A percentile compares a stretch with the other conserved stretches of the same genome.
Conservation (phyloP, 2,888 invertebrate genomes). For the Sclerodermus sp. region DNA sequence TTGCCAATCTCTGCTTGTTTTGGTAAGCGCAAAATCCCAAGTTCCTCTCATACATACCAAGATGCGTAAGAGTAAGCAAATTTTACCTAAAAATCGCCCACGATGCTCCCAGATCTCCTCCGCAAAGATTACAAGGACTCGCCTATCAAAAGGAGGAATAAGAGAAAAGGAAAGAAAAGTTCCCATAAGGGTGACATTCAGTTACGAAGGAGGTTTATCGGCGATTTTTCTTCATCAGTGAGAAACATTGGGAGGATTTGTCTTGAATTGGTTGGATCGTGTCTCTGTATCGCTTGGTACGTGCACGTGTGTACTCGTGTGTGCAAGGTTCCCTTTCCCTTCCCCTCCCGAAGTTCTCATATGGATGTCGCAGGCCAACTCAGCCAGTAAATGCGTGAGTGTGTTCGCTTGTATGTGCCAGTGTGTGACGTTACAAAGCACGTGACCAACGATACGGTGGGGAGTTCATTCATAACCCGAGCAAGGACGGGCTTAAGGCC, state of each 20-base stretch:
- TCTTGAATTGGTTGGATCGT: no score
- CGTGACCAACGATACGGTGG: slow-evolving; percentile 37
- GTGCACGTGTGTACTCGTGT: slow-evolving; percentile 11
- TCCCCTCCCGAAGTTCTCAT: no score
- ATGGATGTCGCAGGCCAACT: slow-evolving; percentile 1
- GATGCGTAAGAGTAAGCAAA: no score
- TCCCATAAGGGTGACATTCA: no score
- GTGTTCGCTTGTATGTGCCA: slow-evolving; percentile 24
- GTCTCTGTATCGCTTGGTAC: no score
- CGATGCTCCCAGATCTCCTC: neutral
- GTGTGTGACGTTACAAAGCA: slow-evolving; percentile 32
- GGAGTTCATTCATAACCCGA: slow-evolving; percentile 49
- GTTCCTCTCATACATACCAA: neutral
- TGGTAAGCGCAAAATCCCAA: neutral
- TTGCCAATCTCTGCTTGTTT: slow-evolving; percentile 11
- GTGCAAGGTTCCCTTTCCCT: slow-evolving; percentile 9
- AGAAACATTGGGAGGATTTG: no score
- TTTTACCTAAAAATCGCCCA: no score
- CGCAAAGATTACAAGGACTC: no score
- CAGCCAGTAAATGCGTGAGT: slow-evolving; percentile 19
- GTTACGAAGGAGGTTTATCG: no score
- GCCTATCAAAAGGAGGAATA: no score
- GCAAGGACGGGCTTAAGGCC: slow-evolving; percentile 53
- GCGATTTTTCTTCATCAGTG: no score
- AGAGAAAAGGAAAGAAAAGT: no score